Conservation (phyloP, 2,113 vertebrate genomes). For the Scalopus aquaticus region DNA sequence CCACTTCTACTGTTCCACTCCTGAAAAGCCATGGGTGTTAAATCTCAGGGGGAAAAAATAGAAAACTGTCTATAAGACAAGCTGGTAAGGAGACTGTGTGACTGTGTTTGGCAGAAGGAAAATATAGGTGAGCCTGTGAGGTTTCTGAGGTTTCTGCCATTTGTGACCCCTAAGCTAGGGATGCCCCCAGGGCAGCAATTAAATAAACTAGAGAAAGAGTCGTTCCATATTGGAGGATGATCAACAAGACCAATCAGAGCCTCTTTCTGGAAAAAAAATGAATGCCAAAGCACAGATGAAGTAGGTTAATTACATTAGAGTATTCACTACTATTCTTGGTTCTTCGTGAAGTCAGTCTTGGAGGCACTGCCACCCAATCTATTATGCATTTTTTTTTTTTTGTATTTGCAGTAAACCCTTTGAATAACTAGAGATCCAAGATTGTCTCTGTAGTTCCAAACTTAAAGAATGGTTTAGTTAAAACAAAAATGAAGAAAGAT, state of each 20-base stretch:
- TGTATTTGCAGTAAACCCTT: background rate
- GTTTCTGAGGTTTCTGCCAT: background rate
- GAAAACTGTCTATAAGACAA: background rate
- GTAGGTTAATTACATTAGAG: background rate
- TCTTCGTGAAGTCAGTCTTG: background rate
- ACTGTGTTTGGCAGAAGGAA: background rate
- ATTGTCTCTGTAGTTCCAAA: background rate
- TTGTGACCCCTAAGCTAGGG: background rate
- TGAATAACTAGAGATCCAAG: background rate
- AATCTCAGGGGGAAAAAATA: background rate
- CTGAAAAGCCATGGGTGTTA: background rate
- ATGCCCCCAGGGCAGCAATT: background rate
- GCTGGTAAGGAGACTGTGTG: background rate
- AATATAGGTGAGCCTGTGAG: background rate
- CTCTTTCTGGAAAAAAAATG: conserved; percentile 22
- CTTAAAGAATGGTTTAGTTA: background rate
- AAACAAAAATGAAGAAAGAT: conserved; percentile 2
- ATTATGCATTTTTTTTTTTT: background rate
- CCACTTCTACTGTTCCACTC: background rate
- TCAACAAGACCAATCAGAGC: background rate
- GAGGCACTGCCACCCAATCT: background rate
- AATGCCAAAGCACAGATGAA: background rate
- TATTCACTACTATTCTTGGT: background rate
- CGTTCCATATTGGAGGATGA: background rate
- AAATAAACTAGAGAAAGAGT: background rate